A percentile compares a stretch with the other conserved stretches of the same genome.
phyloP scores from a whole-genome alignment of 1,140 invertebrate species.

The Caenorhabditis remanei region DNA sequence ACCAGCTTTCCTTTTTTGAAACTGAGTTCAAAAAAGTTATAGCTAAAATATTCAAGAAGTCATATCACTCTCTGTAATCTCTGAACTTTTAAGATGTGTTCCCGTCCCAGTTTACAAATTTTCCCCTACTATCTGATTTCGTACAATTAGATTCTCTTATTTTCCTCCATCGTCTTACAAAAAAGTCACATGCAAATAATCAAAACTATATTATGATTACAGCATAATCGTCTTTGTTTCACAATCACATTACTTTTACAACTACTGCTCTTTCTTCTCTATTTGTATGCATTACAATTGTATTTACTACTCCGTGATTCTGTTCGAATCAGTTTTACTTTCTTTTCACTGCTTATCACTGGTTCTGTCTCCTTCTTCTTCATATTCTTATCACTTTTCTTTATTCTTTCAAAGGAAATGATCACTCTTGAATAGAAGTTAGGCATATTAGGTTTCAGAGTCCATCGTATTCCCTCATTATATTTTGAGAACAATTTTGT shows the following conservation, averaged over 20 bases:
- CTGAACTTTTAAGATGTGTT: too few relatives aligned
- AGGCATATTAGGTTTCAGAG: background rate
- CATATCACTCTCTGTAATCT: too few relatives aligned
- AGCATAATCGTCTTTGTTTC: background rate
- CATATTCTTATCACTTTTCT: background rate
- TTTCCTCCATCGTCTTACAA: too few relatives aligned
- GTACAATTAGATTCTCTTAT: too few relatives aligned
- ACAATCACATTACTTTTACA: background rate
- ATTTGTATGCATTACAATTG: background rate
- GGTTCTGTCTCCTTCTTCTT: background rate
- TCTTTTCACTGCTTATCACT: background rate
- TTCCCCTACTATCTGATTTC: too few relatives aligned
- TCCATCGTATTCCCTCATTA: too few relatives aligned
- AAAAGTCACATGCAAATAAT: too few relatives aligned
- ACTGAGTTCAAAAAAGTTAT: too few relatives aligned
- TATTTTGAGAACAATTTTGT: too few relatives aligned
- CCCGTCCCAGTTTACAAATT: too few relatives aligned
- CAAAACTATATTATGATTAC: background rate
- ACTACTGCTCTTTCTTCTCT: background rate
- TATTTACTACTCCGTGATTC: constrained; percentile 43
- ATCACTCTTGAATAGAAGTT: background rate
- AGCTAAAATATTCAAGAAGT: too few relatives aligned
- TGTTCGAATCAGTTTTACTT: constrained; percentile 13
- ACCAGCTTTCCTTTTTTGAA: too few relatives aligned
- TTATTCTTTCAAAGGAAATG: constrained; percentile 13